Conservation (phyloP, 2,797 vertebrate genomes). For the Adelosebastes latens region DNA sequence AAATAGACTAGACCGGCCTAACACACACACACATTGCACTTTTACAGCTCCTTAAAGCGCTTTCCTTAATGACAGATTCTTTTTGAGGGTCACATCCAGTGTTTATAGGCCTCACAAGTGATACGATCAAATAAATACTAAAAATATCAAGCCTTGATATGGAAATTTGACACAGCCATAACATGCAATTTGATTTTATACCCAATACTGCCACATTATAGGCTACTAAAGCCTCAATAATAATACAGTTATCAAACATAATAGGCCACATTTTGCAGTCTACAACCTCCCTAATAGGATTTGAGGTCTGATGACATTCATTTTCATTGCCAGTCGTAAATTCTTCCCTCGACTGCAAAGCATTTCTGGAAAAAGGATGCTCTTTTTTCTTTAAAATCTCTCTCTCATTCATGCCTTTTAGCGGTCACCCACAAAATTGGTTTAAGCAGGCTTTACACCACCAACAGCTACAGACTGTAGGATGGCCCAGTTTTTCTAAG, state of each 20-base stretch:
- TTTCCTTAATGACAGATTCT: background rate
- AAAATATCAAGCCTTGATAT: background rate
- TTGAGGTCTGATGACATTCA: conserved; percentile 33
- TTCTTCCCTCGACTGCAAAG: conserved; percentile 60
- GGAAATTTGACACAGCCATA: conserved; percentile 17
- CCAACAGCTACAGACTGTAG: conserved; percentile 1
- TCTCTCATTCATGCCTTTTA: conserved; percentile 40
- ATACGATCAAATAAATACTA: background rate
- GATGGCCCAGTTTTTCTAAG: conserved; percentile 51
- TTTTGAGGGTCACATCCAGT: background rate
- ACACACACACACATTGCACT: conserved; percentile 9
- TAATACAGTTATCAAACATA: conserved; percentile 3
- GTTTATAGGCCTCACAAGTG: background rate
- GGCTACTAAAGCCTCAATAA: background rate
- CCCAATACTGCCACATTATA: background rate
- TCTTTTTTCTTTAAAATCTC: background rate
- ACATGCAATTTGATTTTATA: conserved; percentile 11
- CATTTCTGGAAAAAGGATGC: conserved; percentile 33
- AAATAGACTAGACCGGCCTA: conserved; percentile 29
- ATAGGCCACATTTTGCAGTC: conserved; percentile 7
- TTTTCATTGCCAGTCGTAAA: conserved; percentile 54
- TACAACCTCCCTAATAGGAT: conserved; percentile 35
- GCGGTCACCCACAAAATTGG: conserved; percentile 51
- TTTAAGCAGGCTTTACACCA: conserved; percentile 4
- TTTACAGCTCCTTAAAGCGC: background rate